Evolutionary conservation across 2,797 vertebrate species (phyloP), one percentile per base, ranked within the genome.

Genomic region (Psittacula derbiana): DNA sequence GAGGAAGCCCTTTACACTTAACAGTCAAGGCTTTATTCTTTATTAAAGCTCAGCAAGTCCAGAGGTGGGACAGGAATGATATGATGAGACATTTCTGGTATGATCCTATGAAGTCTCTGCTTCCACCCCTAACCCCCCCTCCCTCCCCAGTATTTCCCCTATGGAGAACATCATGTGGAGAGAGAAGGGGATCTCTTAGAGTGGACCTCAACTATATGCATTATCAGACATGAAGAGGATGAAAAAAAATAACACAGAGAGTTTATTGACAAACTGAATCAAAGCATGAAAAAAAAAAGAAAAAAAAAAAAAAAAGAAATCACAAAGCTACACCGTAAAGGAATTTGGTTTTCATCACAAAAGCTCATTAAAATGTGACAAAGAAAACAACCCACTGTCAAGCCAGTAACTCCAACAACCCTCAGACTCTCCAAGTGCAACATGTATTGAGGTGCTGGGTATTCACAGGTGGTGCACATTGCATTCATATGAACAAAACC

Each of bases 221-320:
- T 78, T 40, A 87, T 65, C 84, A 95, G 81, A 76, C 84, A 64
- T 46, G 41, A 84, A 95, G 55, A 95, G 21, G 74, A 96, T 85
- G 94, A 76, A 95, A 95, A 94, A 95, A 92, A 93, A 86, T 50
- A 92, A 80, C 58, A 80, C 30, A 73, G 60, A 85, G 5, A 40
- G 64, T 95, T 96, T 95, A 95, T 95, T 93, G 66, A 80, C 81
- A 91, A 94, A 85, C 38, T 5, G 66, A 92, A 94, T 80, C 78
- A 87, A 95, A 92, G 86, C 84, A 91, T 74, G 60, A 17, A 72
- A 67, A 65, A 67, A 64, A 55, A 36, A 36, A 36, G 9, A 36
- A 36, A 20, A 36, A 36, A 36, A 36, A 36, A 36, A 36, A 20
- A 36, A 36, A 36, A 8, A 36, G 36, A 36, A 36, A 8, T 58